These are phyloP conservation scores for Leontocebus nigricollis DNA, from an alignment of 2,797 vertebrate species.

Conservation along the genomic window DNA sequence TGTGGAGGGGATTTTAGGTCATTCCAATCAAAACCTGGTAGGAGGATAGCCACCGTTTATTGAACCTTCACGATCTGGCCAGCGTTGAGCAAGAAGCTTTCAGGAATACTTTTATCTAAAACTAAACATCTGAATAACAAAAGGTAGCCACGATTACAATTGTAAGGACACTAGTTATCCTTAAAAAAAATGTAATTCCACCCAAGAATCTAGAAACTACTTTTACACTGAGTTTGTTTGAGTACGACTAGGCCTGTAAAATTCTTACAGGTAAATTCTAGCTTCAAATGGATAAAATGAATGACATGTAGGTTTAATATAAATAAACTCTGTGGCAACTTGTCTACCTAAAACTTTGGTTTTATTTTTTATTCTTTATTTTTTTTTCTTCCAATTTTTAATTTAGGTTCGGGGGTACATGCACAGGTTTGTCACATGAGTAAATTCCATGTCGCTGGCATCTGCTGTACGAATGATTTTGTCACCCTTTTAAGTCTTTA, in stretches of 20 bases:
- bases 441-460: background rate
- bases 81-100: background rate
- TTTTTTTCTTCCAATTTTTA: background rate
- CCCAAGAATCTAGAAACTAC: conserved; percentile 16
- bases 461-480: background rate
- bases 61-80: background rate
- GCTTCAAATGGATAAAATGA: background rate
- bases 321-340: background rate
- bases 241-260: background rate
- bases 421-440: background rate
- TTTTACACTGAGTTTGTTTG: conserved; percentile 1
- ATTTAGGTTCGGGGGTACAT: background rate
- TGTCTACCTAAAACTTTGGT: background rate
- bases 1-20: background rate
- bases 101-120: background rate
- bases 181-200: background rate
- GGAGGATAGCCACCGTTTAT: background rate
- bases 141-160: background rate
- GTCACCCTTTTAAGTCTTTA: background rate
- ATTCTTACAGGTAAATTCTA: conserved; percentile 28
- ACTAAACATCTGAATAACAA: background rate
- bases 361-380: background rate
- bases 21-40: background rate
- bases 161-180: background rate
- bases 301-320: background rate